Percentiles rank a stretch among this genome's conserved stretches.
These are phyloP conservation scores for Furcula furcula DNA, from an alignment of 2,888 invertebrate genomes.

Conservation along the genomic window DNA sequence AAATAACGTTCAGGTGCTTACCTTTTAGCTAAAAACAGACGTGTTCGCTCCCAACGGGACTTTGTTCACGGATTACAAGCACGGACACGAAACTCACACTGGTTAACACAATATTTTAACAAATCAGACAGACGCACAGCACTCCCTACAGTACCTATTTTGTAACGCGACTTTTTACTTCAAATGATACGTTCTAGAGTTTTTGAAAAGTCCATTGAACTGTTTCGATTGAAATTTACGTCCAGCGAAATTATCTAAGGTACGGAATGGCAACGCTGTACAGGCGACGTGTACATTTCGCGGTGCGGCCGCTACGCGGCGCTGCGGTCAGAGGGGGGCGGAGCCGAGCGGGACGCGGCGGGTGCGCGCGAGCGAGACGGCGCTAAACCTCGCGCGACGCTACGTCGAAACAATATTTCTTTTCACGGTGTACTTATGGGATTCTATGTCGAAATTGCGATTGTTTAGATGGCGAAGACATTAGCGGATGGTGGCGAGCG, in stretches of 20 bases:
- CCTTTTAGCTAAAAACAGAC: constrained; percentile 66
- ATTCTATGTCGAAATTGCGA: constrained; percentile 64
- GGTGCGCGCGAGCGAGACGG: constrained; percentile 64
- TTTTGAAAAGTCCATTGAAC: constrained; percentile 81
- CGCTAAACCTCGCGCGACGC: constrained; percentile 37
- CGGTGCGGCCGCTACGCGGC: constrained; percentile 72
- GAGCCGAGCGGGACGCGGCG: constrained; percentile 61
- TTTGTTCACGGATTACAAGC: constrained; percentile 68
- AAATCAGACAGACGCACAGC: constrained; percentile 62
- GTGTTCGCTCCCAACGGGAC: constrained; percentile 65
- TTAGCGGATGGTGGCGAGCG: constrained; percentile 57
- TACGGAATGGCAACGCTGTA: constrained; percentile 82
- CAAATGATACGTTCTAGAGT: constrained; percentile 70
- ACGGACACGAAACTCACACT: constrained; percentile 73
- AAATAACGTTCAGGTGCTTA: constrained; percentile 41
- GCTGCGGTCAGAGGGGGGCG: constrained; percentile 65
- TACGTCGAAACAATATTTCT: constrained; percentile 52
- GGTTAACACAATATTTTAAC: constrained; percentile 64
- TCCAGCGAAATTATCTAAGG: constrained; percentile 82
- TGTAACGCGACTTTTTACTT: constrained; percentile 65
- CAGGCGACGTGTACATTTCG: constrained; percentile 65
- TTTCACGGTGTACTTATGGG: constrained; percentile 62
- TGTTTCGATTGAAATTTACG: constrained; percentile 81
- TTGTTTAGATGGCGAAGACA: constrained; percentile 70
- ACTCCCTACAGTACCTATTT: constrained; percentile 61